phyloP scores from a whole-genome alignment of 2,888 invertebrate species.

The Patella caerulea region DNA sequence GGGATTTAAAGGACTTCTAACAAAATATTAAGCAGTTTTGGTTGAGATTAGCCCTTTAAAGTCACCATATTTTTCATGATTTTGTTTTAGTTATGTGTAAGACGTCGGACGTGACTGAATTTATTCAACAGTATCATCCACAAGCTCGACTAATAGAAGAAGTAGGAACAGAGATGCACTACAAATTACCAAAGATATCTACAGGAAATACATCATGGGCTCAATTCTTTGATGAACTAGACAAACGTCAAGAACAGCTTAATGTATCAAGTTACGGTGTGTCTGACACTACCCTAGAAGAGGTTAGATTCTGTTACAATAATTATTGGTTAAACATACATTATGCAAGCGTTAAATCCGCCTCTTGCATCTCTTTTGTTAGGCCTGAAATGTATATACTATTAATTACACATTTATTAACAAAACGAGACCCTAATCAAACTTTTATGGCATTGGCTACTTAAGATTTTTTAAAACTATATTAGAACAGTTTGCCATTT shows the following conservation, averaged over 20 bases:
- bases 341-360: no score
- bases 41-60: no score
- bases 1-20: no score
- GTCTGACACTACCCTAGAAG: constrained; percentile 76
- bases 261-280: constrained; percentile 74
- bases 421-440: no score
- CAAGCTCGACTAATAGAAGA: constrained; percentile 71
- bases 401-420: no score
- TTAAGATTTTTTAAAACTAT: no score
- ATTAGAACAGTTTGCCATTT: no score
- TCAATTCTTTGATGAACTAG: constrained; percentile 69
- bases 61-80: no score
- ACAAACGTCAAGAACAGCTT: constrained; percentile 65
- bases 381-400: no score
- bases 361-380: no score
- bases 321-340: neutral
- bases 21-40: no score
- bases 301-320: constrained; percentile 67
- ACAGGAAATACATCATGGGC: constrained; percentile 51
- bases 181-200: constrained; percentile 63
- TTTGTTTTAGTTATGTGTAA: constrained; percentile 17
- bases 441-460: no score
- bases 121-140: constrained; percentile 69
- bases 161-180: constrained; percentile 73
- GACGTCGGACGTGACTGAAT: constrained; percentile 35